phyloP scores from a whole-genome alignment of 2,797 vertebrate genomes.

The Galaxias olidus region DNA sequence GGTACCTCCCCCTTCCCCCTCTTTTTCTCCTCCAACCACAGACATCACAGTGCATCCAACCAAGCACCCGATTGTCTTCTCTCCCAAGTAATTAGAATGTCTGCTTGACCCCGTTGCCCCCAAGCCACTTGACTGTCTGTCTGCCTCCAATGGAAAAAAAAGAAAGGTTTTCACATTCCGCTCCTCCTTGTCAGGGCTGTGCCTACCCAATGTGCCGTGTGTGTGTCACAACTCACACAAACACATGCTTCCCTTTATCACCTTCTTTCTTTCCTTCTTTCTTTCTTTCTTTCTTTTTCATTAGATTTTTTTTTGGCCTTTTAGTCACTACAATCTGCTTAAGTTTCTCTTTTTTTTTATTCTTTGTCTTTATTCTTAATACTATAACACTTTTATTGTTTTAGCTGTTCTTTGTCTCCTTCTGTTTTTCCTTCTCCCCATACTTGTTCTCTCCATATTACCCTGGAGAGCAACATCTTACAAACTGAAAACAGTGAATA shows the following conservation, averaged over 20 bases:
- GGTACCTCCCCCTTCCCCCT: slow-evolving; percentile 4
- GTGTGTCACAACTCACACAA: slow-evolving; percentile 30
- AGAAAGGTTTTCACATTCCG: slow-evolving; percentile 65
- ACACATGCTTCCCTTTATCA: too few species aligned
- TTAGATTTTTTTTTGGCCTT: background rate
- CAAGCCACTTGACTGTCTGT: slow-evolving; percentile 51
- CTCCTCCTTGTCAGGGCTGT: slow-evolving; percentile 39
- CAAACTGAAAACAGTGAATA: background rate
- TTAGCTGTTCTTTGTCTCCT: too few species aligned
- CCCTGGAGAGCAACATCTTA: background rate
- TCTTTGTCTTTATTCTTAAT: too few species aligned
- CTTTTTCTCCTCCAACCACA: background rate
- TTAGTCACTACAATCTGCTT: too few species aligned
- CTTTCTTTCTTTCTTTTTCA: slow-evolving; percentile 17
- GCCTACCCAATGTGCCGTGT: slow-evolving; percentile 36
- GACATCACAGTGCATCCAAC: slow-evolving; percentile 17
- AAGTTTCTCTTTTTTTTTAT: too few species aligned
- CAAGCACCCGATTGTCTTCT: slow-evolving; percentile 53
- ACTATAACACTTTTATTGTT: too few species aligned
- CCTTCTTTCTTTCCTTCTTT: background rate
- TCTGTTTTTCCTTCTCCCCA: too few species aligned
- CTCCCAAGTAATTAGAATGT: slow-evolving; percentile 61
- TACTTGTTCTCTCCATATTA: background rate
- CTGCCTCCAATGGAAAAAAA: slow-evolving; percentile 18
- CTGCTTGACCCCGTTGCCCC: slow-evolving; percentile 52